A percentile compares a stretch with the other conserved stretches of the same genome.
Evolutionary conservation across 2,797 vertebrate species (phyloP).

Genomic region (Coracias cyanogaster): DNA sequence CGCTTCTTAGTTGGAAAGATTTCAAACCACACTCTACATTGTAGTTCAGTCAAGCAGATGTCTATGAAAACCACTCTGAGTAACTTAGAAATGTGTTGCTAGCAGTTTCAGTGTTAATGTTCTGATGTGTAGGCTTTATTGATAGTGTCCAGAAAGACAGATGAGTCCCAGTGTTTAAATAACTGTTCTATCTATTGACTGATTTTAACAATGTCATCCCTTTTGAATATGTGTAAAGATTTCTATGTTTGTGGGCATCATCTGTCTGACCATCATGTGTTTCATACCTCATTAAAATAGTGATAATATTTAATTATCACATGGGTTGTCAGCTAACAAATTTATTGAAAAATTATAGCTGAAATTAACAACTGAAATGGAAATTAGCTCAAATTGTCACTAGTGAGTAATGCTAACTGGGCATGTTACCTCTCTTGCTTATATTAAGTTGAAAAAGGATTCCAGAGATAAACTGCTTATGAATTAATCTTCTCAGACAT

Average conservation of each 20-base stretch:
- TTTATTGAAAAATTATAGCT: conserved; percentile 57
- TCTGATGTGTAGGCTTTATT: conserved; percentile 65
- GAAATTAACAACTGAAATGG: not conserved
- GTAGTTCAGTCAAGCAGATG: conserved; percentile 45
- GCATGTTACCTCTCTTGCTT: not conserved
- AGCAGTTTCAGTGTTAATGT: conserved; percentile 26
- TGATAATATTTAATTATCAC: conserved; percentile 60
- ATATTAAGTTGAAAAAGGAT: not conserved
- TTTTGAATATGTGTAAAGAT: conserved; percentile 56
- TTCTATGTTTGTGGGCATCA: conserved; percentile 11
- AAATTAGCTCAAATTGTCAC: conserved; percentile 39
- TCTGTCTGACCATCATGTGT: conserved; percentile 27
- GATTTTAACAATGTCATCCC: conserved; percentile 12
- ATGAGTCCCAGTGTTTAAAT: conserved; percentile 25
- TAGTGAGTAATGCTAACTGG: not conserved
- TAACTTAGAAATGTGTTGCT: not conserved
- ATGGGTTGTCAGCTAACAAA: conserved; percentile 63
- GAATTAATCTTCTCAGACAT: not conserved
- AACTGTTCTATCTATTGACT: conserved; percentile 60
- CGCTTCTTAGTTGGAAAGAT: conserved; percentile 38
- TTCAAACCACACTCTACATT: conserved; percentile 54
- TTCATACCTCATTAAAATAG: conserved; percentile 62
- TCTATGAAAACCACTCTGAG: conserved; percentile 50
- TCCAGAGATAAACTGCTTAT: not conserved
- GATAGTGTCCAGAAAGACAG: conserved; percentile 65